A percentile compares a stretch with the other conserved stretches of the same genome.
Conservation (phyloP, 2,888 invertebrate species). For the Kryphioiulus occultus region DNA sequence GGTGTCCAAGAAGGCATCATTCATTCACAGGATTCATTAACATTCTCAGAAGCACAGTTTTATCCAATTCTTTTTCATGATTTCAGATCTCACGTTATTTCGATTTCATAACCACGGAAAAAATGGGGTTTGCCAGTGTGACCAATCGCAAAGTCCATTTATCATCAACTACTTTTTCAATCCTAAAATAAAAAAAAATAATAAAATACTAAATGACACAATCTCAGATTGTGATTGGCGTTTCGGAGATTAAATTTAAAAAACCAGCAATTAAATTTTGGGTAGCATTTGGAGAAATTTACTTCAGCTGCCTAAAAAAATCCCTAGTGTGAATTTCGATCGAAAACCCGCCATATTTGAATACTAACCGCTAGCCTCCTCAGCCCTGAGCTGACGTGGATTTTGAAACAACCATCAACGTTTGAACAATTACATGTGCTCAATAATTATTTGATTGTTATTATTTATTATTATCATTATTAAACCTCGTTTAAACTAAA, state of each 20-base stretch:
- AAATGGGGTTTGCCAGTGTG: not conserved
- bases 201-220: too few species aligned
- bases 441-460: too few species aligned
- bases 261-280: not conserved
- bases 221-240: too few species aligned
- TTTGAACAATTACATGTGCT: too few species aligned
- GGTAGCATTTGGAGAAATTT: not conserved
- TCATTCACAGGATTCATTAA: not conserved
- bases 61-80: not conserved
- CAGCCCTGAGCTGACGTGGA: too few species aligned
- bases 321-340: too few species aligned
- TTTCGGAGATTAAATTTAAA: too few species aligned
- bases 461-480: too few species aligned
- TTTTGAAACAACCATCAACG: too few species aligned
- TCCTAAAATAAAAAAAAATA: not conserved
- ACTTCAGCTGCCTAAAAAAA: not conserved
- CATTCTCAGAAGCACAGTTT: not conserved
- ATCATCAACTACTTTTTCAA: not conserved
- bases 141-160: not conserved
- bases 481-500: too few species aligned
- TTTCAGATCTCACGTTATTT: not conserved
- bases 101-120: not conserved
- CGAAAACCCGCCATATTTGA: too few species aligned
- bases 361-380: too few species aligned
- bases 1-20: conserved; percentile 46